Evolutionary conservation across 2,797 vertebrate genomes (phyloP).

Genomic region (Brachymystax lenok): DNA sequence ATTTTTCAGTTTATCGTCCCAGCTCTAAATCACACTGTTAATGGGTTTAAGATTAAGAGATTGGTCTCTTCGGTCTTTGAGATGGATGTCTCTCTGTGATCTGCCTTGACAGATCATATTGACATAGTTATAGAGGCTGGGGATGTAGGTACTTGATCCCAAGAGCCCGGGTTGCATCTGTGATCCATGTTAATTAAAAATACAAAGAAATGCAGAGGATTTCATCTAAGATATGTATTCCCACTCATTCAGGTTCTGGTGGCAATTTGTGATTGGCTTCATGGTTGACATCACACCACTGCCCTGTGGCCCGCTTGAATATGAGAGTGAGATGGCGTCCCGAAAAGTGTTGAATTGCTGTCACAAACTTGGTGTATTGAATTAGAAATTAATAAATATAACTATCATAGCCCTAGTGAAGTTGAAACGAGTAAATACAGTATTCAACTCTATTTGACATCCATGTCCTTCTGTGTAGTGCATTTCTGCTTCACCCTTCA

Average conservation of each 20-base stretch:
- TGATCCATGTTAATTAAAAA: conserved; percentile 17
- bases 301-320: conserved; percentile 1
- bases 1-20: no score
- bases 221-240: background rate
- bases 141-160: conserved; percentile 1
- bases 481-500: background rate
- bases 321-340: background rate
- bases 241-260: background rate
- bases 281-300: background rate
- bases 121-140: conserved; percentile 8
- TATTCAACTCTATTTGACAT: background rate
- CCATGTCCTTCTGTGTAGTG: background rate
- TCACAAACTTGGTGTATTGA: background rate
- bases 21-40: conserved; percentile 14
- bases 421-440: background rate
- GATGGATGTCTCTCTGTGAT: conserved; percentile 36
- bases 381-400: background rate
- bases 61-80: conserved; percentile 35
- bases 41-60: conserved; percentile 49
- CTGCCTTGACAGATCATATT: conserved; percentile 23
- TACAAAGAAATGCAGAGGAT: conserved; percentile 1
- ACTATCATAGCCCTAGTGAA: background rate
- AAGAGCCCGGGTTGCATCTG: background rate
- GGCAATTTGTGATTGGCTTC: conserved; percentile 2
- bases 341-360: background rate